A percentile compares a stretch with the other conserved stretches of the same genome.
phyloP scores from a whole-genome alignment of 1,140 invertebrate genomes.

The Tribolium castaneum region DNA sequence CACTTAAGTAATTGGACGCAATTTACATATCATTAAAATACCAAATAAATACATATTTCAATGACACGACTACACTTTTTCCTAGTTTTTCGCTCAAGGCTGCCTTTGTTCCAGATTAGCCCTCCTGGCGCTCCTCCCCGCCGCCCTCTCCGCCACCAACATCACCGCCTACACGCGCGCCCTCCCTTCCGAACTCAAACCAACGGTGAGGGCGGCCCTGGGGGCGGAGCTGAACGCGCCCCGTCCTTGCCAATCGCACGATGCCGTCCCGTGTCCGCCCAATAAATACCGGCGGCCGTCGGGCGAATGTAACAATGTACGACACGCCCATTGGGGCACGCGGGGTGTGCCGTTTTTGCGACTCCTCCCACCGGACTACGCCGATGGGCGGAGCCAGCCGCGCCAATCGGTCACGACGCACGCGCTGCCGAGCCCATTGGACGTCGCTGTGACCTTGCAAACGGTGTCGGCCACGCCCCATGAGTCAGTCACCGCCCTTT shows the following conservation, averaged over 20 bases:
- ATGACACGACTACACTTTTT: not conserved
- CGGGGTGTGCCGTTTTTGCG: constrained; percentile 86
- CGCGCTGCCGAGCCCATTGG: constrained; percentile 69
- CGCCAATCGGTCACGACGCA: constrained; percentile 67
- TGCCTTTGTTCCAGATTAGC: not conserved
- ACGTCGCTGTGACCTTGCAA: constrained; percentile 65
- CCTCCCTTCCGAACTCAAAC: constrained; percentile 55
- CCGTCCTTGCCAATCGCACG: constrained; percentile 25
- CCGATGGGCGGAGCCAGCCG: constrained; percentile 77
- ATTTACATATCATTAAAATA: not conserved
- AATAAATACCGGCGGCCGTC: constrained; percentile 84
- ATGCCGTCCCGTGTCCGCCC: constrained; percentile 70
- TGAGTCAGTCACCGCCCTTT: constrained; percentile 80
- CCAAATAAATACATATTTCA: not conserved
- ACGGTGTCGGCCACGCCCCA: constrained; percentile 65
- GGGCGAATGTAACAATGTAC: constrained; percentile 95
- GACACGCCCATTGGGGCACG: constrained; percentile 89
- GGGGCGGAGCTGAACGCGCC: constrained; percentile 46
- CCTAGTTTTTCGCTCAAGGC: not conserved
- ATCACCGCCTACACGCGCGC: constrained; percentile 53
- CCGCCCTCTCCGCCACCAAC: constrained; percentile 45
- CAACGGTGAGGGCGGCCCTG: constrained; percentile 51
- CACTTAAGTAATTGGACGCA: not conserved
- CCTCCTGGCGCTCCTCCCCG: not conserved
- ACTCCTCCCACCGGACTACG: constrained; percentile 82